Conservation (phyloP, 2,113 vertebrate genomes). For the Balaenoptera acutorostrata region DNA sequence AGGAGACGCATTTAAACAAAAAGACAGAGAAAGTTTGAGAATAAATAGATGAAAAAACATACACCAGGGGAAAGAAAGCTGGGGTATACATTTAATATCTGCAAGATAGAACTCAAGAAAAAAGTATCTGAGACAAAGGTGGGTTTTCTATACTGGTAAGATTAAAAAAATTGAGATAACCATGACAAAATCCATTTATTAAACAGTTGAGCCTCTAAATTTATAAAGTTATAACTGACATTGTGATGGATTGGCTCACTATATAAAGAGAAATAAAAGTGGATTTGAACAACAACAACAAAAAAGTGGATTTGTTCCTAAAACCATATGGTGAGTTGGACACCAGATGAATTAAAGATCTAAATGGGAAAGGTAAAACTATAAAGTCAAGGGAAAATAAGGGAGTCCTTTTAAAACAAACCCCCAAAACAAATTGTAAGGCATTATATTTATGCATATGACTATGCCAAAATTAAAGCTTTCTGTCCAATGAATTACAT, state of each 20-base stretch:
- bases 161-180: background rate
- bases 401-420: background rate
- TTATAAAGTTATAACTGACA: background rate
- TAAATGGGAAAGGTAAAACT: background rate
- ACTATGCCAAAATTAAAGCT: background rate
- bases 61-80: background rate
- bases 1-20: background rate
- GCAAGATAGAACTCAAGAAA: background rate
- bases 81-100: background rate
- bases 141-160: background rate
- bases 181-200: background rate
- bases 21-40: background rate
- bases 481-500: background rate
- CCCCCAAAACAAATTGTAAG: background rate
- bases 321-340: background rate
- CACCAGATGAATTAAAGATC: constrained; percentile 1
- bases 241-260: background rate
- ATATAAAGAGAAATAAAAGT: constrained; percentile 4
- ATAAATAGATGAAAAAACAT: background rate
- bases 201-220: background rate
- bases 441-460: background rate
- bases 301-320: background rate
- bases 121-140: background rate
- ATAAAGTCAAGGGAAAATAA: background rate
- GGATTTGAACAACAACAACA: background rate